These are phyloP conservation scores for Argyrosomus regius DNA, from an alignment of 2,797 vertebrate species.

Conservation along the genomic window DNA sequence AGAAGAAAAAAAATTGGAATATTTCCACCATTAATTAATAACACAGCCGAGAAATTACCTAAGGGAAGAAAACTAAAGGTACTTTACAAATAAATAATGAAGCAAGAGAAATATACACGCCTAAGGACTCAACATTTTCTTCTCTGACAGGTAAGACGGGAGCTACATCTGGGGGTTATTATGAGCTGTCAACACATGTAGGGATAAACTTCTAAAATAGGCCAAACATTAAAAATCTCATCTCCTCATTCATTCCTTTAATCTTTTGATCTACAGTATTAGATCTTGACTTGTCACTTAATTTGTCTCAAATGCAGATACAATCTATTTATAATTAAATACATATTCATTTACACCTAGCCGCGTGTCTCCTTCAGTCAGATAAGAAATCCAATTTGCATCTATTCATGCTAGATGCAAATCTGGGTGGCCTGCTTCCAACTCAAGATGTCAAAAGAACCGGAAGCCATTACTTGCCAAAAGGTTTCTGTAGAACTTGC, in stretches of 20 bases:
- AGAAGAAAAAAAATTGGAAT: conserved; percentile 7
- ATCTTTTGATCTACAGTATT: conserved; percentile 3
- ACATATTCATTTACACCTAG: conserved; percentile 13
- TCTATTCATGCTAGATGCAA: conserved; percentile 19
- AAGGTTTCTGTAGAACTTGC: not conserved
- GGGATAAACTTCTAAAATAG: not conserved
- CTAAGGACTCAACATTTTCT: conserved; percentile 30
- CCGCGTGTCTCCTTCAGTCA: conserved; percentile 9
- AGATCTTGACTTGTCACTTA: not conserved
- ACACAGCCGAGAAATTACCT: conserved; percentile 38
- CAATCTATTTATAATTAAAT: conserved; percentile 15
- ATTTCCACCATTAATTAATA: conserved; percentile 43
- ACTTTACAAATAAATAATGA: conserved; percentile 52
- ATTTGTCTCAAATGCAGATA: conserved; percentile 13
- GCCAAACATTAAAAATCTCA: not conserved
- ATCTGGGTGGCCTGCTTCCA: not conserved
- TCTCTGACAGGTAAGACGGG: conserved; percentile 36
- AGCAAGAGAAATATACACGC: conserved; percentile 36
- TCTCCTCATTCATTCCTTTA: not conserved
- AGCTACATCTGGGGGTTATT: conserved; percentile 25
- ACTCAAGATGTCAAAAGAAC: not conserved
- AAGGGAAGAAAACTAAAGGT: conserved; percentile 39
- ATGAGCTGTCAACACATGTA: conserved; percentile 12
- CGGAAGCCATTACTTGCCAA: not conserved
- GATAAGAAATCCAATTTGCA: conserved; percentile 42